Conservation (phyloP, 2,797 vertebrate species). For the Hemitrygon akajei region DNA sequence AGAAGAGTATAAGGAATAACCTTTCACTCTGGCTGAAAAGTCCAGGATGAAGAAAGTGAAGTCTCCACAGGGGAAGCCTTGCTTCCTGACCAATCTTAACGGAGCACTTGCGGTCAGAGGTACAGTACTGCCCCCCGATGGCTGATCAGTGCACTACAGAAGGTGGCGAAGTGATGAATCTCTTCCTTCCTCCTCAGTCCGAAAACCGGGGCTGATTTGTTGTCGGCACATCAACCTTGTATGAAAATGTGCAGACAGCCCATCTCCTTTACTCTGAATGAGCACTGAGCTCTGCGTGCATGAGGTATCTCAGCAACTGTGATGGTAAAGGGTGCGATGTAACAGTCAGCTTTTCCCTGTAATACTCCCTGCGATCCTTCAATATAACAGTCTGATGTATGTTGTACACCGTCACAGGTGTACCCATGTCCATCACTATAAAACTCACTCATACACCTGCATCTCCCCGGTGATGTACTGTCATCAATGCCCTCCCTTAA, state of each 20-base stretch:
- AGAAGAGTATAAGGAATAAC: too few species aligned
- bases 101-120: neutral
- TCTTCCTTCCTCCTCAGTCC: neutral
- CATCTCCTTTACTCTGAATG: neutral
- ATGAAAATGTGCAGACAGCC: too few species aligned
- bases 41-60: neutral
- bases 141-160: neutral
- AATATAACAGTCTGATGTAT: neutral
- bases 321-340: too few species aligned
- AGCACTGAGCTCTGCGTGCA: too few species aligned
- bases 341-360: neutral
- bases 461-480: neutral
- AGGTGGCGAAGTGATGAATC: too few species aligned
- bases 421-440: neutral
- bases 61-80: neutral
- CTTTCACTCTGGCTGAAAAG: neutral
- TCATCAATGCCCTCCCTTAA: neutral
- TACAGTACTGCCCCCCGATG: neutral
- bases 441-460: neutral
- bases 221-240: neutral
- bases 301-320: too few species aligned
- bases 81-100: neutral
- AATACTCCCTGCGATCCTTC: neutral
- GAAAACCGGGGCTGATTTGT: neutral
- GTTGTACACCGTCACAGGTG: neutral